A percentile compares a stretch with the other conserved stretches of the same genome.
These are phyloP conservation scores for Crossaster papposus DNA, from an alignment of 53 echinoderm and acorn worm species.

Conservation along the genomic window DNA sequence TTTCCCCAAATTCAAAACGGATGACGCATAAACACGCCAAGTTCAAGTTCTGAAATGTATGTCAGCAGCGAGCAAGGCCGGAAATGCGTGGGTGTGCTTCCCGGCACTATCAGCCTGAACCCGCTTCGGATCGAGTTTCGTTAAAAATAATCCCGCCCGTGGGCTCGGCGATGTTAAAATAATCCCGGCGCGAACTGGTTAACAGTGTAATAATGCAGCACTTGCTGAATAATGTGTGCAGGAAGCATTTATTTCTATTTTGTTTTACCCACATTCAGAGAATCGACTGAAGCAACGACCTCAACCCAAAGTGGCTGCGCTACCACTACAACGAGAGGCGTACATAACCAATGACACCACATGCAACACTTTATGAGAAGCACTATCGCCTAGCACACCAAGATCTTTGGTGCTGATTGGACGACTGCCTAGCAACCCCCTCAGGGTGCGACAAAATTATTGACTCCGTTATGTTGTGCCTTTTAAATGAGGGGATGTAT, in stretches of 20 bases:
- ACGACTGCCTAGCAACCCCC: background rate
- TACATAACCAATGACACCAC: conserved; percentile 25
- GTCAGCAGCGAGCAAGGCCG: too few species aligned
- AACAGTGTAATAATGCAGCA: too few species aligned
- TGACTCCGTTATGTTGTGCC: background rate
- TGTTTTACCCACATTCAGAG: conserved; percentile 6
- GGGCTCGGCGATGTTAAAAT: too few species aligned
- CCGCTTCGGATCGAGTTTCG: too few species aligned
- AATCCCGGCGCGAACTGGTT: too few species aligned
- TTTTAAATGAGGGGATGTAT: background rate
- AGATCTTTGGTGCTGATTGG: background rate
- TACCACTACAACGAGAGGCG: conserved; percentile 9
- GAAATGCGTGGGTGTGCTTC: too few species aligned
- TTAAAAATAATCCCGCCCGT: too few species aligned
- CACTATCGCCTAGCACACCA: background rate
- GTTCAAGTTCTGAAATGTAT: too few species aligned
- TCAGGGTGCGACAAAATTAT: background rate
- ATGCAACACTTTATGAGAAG: background rate
- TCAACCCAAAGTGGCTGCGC: background rate
- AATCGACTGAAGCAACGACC: conserved; percentile 9
- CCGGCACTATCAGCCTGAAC: too few species aligned
- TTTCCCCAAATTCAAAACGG: too few species aligned
- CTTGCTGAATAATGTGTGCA: too few species aligned
- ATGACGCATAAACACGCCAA: too few species aligned
- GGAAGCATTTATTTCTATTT: background rate